Evolutionary conservation across 2,888 invertebrate species (phyloP).

Genomic region (Coelinius sp.): DNA sequence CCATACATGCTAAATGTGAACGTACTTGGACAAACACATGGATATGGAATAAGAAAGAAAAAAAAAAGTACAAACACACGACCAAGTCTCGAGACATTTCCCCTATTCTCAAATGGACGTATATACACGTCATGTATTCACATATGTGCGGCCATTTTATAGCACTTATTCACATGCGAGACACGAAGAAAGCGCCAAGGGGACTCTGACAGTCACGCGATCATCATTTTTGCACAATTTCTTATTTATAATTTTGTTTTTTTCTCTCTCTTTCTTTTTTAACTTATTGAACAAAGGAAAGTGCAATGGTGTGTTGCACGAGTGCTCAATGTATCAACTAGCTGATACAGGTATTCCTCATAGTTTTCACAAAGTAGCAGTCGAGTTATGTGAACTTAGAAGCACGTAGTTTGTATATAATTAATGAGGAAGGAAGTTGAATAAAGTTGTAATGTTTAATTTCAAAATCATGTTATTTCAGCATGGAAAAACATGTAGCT

Average conservation of each 20-base stretch:
- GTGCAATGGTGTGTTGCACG: not conserved
- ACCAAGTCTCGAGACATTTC: slow-evolving; percentile 17
- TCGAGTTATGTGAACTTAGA: not conserved
- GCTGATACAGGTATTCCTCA: slow-evolving; percentile 4
- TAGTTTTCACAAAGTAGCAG: not conserved
- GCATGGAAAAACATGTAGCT: not conserved
- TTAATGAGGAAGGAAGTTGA: slow-evolving; percentile 13
- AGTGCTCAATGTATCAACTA: slow-evolving; percentile 1
- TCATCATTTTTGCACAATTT: slow-evolving; percentile 20
- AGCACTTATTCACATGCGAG: slow-evolving; percentile 34
- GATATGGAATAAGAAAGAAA: slow-evolving; percentile 6
- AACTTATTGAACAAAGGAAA: slow-evolving; percentile 26
- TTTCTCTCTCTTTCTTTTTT: not conserved
- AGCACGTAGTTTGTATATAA: not conserved
- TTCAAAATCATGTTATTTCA: not conserved
- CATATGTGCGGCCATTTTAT: slow-evolving; percentile 28
- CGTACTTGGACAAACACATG: slow-evolving; percentile 18
- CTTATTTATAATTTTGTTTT: slow-evolving; percentile 1
- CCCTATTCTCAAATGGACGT: slow-evolving; percentile 9
- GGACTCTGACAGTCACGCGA: slow-evolving; percentile 21
- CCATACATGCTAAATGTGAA: slow-evolving; percentile 17
- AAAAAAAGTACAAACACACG: slow-evolving; percentile 5
- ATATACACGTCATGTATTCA: slow-evolving; percentile 25
- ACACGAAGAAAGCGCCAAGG: slow-evolving; percentile 31
- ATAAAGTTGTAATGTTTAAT: not conserved